Base-by-base conservation (phyloP, 2,113 vertebrate species). In the Callipepla californica region DNA sequence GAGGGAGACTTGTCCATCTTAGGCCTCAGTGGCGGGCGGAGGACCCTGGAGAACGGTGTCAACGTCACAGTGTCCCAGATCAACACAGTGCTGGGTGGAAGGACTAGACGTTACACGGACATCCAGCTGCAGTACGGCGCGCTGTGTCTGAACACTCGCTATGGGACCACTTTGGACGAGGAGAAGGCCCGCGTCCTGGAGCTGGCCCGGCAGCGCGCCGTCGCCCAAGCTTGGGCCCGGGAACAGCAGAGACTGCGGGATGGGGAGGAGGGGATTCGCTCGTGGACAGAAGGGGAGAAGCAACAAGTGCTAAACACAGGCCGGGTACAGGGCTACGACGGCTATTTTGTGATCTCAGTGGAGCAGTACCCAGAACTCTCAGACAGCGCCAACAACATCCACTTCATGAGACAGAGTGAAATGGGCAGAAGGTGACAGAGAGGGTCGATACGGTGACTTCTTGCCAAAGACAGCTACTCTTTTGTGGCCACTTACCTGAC, bases 351-450 rank as follows among this genome's bases (percentile, higher is more conserved):
- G 82, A 98, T 99, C 94, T 99, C 99, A 5, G 98, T 99, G 21
- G 99, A 99, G 97, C 99, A 99, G 97, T 99, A 99, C 95, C 99
- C 99, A 0, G 99, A 99, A 98, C 98, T 99, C 95, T 98, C 99
- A 34, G 99, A 99, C 98, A 99, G 98, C 95, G 98, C 98, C 91
- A 99, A 98, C 98, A 99, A 99, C 96, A 98, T 99, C 97, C 99
- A 99, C 95, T 99, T 99, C 97, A 98, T 99, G 99, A 98, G 99
- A 98, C 99, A 99, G 98, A 99, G 98, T 32, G 99, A 99, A 96
- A 99, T 99, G 99, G 99, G 99, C 98, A 98, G 99, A 96, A 99
- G 99, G 99, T 99, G 99, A 99, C 99, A 99, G 98, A 95, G 96
- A 97, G 96, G 98, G 95, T 97, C 95, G 55, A 75, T 94, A 97